Base-by-base conservation (phyloP, 2,113 vertebrate species). In the Caracal caracal region DNA sequence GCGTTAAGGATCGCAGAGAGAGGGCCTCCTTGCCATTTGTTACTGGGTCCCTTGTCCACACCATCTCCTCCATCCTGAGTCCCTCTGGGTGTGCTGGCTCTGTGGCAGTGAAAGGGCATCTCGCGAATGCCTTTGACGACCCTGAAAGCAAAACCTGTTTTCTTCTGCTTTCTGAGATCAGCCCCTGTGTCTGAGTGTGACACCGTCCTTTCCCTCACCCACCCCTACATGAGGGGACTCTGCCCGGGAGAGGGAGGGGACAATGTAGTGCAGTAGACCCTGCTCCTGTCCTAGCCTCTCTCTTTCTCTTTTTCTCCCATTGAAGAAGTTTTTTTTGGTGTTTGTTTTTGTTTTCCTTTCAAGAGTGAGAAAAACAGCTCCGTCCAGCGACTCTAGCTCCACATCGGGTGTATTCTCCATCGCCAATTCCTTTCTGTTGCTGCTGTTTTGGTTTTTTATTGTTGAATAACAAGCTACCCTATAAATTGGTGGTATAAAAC, bases 11-110 rank as follows among this genome's bases (percentile, higher is more conserved):
- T 6, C 6, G 53, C 30, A 43, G 73, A 11, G 20, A 65, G 17
- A 47, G 26, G 22, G 79, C 9, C 2, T 24, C 30, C 10, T 56
- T 6, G 51, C n/a, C 10, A 0, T 16, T 15, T 30, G 1, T 15
- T 20, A 30, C 65, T 10, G 4, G 51, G 63, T 40, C 16, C 16
- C 40, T n/a, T 4, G 33, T 51, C 13, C 19, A 47, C 15, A 9
- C 26, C 68, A 19, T 10, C 49, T 19, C 9, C 70, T 22, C 5
- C 11, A 22, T 40, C 68, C 40, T 20, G 70, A n/a, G 10, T 17
- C 4, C 37, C 12, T 33, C 90, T 1, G 13, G 51, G 68, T 30
- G 2, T 0, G 1, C 53, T 47, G 61, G 79, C 63, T 84, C 35
- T 61, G 28, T 65, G 17, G 47, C 37, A 17, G 59, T 28, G 28